These are phyloP conservation scores for Actinernus sp. DNA, from an alignment of 92 coral and sea anemone genomes.

Conservation along the genomic window DNA sequence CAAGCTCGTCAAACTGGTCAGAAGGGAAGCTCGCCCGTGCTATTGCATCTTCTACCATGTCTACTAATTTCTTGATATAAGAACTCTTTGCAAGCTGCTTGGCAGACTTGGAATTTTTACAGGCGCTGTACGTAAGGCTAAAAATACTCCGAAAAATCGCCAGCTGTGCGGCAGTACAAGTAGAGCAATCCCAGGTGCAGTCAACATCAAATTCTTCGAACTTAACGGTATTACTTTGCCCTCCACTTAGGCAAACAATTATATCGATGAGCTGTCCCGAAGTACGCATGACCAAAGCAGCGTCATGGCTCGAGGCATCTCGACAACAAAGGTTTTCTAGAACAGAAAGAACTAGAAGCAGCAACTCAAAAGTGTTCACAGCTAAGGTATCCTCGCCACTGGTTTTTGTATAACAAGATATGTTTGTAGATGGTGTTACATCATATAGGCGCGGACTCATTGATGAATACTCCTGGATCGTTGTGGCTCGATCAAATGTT, in stretches of 20 bases:
- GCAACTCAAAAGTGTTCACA: conserved; percentile 61
- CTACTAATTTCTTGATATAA: conserved; percentile 51
- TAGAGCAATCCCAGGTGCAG: conserved; percentile 63
- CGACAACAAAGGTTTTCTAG: conserved; percentile 76
- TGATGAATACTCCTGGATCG: background rate
- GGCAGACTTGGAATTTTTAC: conserved; percentile 66
- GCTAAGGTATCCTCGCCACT: background rate
- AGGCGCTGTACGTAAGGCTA: conserved; percentile 55
- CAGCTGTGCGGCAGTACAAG: conserved; percentile 55
- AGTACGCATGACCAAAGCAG: conserved; percentile 43
- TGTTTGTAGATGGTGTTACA: background rate
- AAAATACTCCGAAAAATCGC: conserved; percentile 53
- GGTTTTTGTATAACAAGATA: too few relatives aligned
- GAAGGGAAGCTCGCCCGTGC: conserved; percentile 13
- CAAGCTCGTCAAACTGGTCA: conserved; percentile 31
- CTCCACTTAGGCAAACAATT: conserved; percentile 23
- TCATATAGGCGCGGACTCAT: background rate
- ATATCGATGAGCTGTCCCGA: conserved; percentile 74
- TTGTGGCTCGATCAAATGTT: background rate
- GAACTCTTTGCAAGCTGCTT: conserved; percentile 67
- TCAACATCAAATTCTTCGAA: conserved; percentile 34
- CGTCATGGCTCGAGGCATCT: conserved; percentile 43
- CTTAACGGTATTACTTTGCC: background rate
- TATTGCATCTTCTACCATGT: conserved; percentile 31
- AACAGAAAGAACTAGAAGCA: conserved; percentile 63